Conservation (phyloP, 2,797 vertebrate genomes). For the Smutsia temminckii region DNA sequence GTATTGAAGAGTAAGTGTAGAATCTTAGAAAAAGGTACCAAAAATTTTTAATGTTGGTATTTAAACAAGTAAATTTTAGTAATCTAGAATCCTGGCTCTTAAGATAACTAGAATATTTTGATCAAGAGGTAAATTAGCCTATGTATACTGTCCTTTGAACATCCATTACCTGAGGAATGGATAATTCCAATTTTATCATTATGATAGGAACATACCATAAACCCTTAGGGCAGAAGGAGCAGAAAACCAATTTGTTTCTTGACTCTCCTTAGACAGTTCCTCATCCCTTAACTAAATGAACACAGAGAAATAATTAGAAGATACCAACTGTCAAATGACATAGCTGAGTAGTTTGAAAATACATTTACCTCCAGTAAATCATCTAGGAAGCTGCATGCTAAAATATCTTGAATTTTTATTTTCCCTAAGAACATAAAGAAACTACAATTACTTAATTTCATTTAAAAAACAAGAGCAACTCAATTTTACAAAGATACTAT, state of each 20-base stretch:
- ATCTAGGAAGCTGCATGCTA: slow-evolving; percentile 98
- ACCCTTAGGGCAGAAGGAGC: slow-evolving; percentile 98
- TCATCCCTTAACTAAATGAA: slow-evolving; percentile 94
- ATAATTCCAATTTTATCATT: slow-evolving; percentile 28
- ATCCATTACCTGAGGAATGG: neutral
- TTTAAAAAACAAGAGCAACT: slow-evolving; percentile 40
- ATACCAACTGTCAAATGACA: slow-evolving; percentile 65
- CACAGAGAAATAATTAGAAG: slow-evolving; percentile 65
- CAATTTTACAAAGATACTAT: slow-evolving; percentile 24
- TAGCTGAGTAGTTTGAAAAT: slow-evolving; percentile 55
- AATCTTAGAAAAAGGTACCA: slow-evolving; percentile 21
- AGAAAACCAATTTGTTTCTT: slow-evolving; percentile 99
- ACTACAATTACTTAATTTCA: slow-evolving; percentile 48
- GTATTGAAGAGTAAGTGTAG: neutral
- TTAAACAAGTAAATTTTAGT: slow-evolving; percentile 27
- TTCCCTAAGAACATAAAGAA: slow-evolving; percentile 89
- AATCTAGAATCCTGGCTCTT: neutral
- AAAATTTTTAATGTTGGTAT: neutral
- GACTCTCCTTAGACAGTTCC: slow-evolving; percentile 98
- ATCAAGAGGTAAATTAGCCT: neutral
- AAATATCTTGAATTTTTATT: slow-evolving; percentile 99
- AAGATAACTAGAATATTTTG: neutral
- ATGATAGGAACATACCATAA: slow-evolving; percentile 90
- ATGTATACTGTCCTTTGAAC: neutral
- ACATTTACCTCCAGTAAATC: slow-evolving; percentile 94